phyloP scores from a whole-genome alignment of 2,113 vertebrate genomes.

The Tetrax tetrax region DNA sequence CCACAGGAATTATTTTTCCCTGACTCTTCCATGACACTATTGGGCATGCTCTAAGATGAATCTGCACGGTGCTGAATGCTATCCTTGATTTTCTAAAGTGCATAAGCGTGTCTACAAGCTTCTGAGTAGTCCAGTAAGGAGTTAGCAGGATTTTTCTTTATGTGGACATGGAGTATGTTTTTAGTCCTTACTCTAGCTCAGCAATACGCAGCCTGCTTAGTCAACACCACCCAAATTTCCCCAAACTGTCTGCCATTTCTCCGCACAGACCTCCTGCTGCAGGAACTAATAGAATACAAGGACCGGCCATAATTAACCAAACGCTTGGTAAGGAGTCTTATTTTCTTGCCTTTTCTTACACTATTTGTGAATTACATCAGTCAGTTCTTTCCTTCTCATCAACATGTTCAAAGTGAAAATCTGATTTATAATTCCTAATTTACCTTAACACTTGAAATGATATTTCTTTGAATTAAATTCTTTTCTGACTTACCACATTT shows the following conservation, averaged over 20 bases:
- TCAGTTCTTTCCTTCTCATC: not conserved
- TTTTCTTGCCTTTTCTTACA: not conserved
- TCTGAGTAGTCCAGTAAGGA: not conserved
- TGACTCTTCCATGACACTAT: not conserved
- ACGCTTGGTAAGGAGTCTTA: not conserved
- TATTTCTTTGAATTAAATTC: not conserved
- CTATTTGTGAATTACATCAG: not conserved
- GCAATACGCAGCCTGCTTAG: not conserved
- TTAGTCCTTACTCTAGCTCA: not conserved
- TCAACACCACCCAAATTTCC: not conserved
- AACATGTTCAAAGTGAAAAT: not conserved
- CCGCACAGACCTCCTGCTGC: not conserved
- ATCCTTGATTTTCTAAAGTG: not conserved
- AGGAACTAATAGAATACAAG: not conserved
- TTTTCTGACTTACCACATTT: slow-evolving; percentile 86
- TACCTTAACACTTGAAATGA: not conserved
- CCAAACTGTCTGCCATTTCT: not conserved
- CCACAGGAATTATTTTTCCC: not conserved
- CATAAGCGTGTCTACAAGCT: not conserved
- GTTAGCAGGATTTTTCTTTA: not conserved
- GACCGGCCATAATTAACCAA: not conserved
- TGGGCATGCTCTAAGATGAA: not conserved
- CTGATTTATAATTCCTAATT: not conserved
- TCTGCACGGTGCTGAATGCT: not conserved
- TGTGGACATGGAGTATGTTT: not conserved